These are phyloP conservation scores for Neolamprologus falcicula DNA, from an alignment of 2,113 vertebrate species.

Conservation along the genomic window DNA sequence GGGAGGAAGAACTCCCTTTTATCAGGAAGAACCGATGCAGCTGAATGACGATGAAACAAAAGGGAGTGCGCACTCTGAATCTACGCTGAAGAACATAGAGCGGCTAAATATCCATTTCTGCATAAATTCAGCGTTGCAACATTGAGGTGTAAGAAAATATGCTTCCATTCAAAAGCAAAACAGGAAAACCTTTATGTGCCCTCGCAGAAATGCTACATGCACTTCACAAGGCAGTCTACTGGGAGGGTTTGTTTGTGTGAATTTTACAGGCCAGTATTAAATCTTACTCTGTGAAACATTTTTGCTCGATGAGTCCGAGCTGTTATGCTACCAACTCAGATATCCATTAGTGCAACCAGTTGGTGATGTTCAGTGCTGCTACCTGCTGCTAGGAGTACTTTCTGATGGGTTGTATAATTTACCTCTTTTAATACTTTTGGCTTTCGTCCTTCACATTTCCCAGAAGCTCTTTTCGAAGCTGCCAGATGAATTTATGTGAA, in stretches of 20 bases:
- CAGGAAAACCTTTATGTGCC: accelerated
- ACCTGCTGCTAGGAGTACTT: background rate
- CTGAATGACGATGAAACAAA: background rate
- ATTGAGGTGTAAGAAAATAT: background rate
- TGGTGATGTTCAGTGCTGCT: background rate
- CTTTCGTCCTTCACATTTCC: background rate
- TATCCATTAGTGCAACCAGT: background rate
- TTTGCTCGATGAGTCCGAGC: background rate
- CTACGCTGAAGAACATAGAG: accelerated
- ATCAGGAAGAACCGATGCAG: background rate
- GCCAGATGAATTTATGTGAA: background rate
- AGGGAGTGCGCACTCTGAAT: background rate
- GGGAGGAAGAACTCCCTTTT: background rate
- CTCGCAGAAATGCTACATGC: accelerated
- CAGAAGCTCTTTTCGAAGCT: background rate
- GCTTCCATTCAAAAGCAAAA: background rate
- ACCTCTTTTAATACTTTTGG: background rate
- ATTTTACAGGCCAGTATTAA: background rate
- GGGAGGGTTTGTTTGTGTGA: background rate
- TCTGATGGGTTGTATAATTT: background rate
- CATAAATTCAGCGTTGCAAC: background rate
- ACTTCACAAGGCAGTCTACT: background rate
- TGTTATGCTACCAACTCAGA: background rate
- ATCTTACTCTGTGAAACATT: background rate
- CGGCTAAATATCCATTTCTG: background rate